phyloP scores from a whole-genome alignment of 2,888 invertebrate genomes.

The Drosophila mercatorum region DNA sequence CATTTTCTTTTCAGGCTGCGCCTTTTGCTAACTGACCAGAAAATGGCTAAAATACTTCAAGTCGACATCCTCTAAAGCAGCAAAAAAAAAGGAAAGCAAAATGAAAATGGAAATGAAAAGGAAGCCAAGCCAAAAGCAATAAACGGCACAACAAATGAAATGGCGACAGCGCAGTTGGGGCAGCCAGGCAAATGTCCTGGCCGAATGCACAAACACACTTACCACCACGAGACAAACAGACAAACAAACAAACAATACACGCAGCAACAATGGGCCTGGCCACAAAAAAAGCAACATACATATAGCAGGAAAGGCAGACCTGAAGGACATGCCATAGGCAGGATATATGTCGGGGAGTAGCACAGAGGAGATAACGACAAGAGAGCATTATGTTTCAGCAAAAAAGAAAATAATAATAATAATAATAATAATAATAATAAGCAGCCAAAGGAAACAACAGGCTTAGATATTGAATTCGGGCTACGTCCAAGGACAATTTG shows the following conservation, averaged over 20 bases:
- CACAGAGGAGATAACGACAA: conserved; percentile 21
- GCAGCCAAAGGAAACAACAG: conserved; percentile 38
- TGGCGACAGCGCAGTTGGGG: conserved; percentile 38
- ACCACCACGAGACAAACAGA: conserved; percentile 40
- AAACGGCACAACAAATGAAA: conserved; percentile 68
- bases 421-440: conserved; percentile 38
- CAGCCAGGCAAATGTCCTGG: conserved; percentile 58
- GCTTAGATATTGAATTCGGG: not conserved
- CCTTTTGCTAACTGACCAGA: conserved; percentile 58
- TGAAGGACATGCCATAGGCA: conserved; percentile 57
- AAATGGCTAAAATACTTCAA: conserved; percentile 75
- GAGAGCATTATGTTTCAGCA: conserved; percentile 27
- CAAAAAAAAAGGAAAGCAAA: not conserved
- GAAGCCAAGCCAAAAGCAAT: conserved; percentile 59
- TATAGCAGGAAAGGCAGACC: conserved; percentile 60
- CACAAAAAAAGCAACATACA: conserved; percentile 50
- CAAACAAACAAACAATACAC: conserved; percentile 58
- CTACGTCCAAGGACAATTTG: not conserved
- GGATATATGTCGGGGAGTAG: conserved; percentile 21
- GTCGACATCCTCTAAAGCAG: conserved; percentile 50
- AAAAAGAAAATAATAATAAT: conserved; percentile 16
- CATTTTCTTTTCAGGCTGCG: conserved; percentile 3
- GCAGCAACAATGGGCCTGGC: conserved; percentile 49
- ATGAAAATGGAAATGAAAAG: conserved; percentile 13
- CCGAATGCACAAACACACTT: conserved; percentile 30